phyloP scores from a whole-genome alignment of 1,140 invertebrate genomes.

The Solen grandis region DNA sequence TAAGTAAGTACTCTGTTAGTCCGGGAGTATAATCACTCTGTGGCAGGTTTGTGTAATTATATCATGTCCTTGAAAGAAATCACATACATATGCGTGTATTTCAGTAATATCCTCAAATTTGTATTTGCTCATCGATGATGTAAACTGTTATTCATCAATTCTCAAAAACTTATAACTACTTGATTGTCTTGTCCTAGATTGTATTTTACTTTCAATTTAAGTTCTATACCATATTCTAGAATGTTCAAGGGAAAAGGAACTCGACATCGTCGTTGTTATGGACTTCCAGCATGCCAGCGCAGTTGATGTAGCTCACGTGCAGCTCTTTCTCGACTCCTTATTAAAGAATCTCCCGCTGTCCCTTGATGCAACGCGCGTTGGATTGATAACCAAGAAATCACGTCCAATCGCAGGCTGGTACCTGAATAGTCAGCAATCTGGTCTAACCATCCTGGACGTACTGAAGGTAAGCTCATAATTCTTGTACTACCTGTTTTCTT shows the following conservation, averaged over 20 bases:
- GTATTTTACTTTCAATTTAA: too few relatives aligned
- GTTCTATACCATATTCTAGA: too few relatives aligned
- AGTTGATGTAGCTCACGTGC: constrained; percentile 18
- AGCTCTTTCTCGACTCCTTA: constrained; percentile 5
- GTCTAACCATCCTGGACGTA: constrained; percentile 13
- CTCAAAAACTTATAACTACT: too few relatives aligned
- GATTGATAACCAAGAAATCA: constrained; percentile 35
- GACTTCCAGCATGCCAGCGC: constrained; percentile 30
- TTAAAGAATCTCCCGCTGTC: constrained; percentile 18
- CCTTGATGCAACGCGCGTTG: constrained; percentile 35
- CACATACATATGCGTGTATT: too few relatives aligned
- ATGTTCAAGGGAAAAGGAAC: constrained; percentile 8
- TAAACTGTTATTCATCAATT: too few relatives aligned
- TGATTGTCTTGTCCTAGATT: too few relatives aligned
- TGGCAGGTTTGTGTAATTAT: too few relatives aligned
- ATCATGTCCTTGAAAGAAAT: too few relatives aligned
- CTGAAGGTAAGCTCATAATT: not conserved
- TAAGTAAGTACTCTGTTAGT: constrained; percentile 9
- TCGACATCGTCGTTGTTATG: constrained; percentile 39
- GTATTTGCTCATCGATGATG: too few relatives aligned
- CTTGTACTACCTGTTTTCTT: too few relatives aligned
- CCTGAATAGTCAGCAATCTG: constrained; percentile 35
- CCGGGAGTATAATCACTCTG: not conserved
- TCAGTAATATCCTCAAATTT: too few relatives aligned
- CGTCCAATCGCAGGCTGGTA: constrained; percentile 24